Conservation (phyloP, 2,797 vertebrate genomes). For the Tenualosa thibaudeaui region DNA sequence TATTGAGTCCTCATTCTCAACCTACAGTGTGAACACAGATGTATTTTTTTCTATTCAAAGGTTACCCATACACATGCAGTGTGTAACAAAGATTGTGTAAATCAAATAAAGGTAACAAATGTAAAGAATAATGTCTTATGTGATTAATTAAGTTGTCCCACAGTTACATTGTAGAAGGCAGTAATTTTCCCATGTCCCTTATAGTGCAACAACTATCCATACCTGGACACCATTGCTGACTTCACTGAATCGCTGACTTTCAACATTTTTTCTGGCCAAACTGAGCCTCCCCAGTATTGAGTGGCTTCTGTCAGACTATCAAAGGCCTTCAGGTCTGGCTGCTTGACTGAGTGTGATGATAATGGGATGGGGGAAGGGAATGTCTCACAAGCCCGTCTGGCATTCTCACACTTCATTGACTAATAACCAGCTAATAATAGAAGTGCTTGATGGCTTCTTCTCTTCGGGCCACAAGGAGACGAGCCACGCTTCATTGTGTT, state of each 20-base stretch:
- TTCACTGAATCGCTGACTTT: neutral
- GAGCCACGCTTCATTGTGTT: neutral
- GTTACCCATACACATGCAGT: slow-evolving; percentile 3
- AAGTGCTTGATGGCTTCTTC: slow-evolving; percentile 29
- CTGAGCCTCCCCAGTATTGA: neutral
- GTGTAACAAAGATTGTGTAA: slow-evolving; percentile 11
- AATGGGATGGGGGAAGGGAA: neutral
- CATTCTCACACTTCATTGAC: slow-evolving; percentile 37
- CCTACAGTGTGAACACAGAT: neutral
- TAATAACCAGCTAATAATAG: slow-evolving; percentile 43
- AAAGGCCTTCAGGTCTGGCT: slow-evolving; percentile 2
- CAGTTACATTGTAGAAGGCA: neutral
- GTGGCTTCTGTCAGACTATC: neutral
- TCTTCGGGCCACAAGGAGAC: neutral
- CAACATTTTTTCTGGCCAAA: neutral
- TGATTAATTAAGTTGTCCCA: neutral
- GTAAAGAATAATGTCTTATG: neutral
- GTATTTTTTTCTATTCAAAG: slow-evolving; percentile 23
- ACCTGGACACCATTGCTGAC: neutral
- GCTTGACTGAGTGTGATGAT: neutral
- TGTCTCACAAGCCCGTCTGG: slow-evolving; percentile 33
- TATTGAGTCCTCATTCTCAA: neutral
- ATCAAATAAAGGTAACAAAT: slow-evolving; percentile 27
- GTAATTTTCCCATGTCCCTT: neutral
- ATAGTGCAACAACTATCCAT: no score